Evolutionary conservation across 2,888 invertebrate genomes (phyloP).

Genomic region (Callinectes sapidus): DNA sequence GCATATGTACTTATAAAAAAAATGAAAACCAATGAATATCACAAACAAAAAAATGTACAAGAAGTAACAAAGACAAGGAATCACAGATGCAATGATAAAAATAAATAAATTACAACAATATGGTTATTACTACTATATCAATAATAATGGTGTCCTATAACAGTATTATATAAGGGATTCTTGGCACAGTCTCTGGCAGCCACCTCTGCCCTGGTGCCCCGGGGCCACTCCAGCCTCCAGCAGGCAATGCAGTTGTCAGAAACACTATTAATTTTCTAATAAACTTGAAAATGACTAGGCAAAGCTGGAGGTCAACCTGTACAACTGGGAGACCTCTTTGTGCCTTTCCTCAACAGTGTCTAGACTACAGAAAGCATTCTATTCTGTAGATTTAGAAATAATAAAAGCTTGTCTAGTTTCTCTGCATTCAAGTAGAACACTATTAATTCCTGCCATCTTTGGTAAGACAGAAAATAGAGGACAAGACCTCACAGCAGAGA

Average conservation of each 20-base stretch:
- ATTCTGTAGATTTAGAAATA: slow-evolving; percentile 39
- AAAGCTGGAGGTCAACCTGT: slow-evolving; percentile 39
- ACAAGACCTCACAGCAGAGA: slow-evolving; percentile 37
- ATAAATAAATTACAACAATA: slow-evolving; percentile 36
- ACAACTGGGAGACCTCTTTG: slow-evolving; percentile 8
- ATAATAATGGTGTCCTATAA: slow-evolving; percentile 31
- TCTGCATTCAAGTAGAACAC: slow-evolving; percentile 50
- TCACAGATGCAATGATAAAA: slow-evolving; percentile 63
- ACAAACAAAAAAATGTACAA: slow-evolving; percentile 62
- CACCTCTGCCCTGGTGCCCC: slow-evolving; percentile 48
- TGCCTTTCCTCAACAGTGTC: slow-evolving; percentile 42
- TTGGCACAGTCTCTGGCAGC: slow-evolving; percentile 51
- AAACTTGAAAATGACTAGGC: slow-evolving; percentile 41
- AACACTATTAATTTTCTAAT: slow-evolving; percentile 38
- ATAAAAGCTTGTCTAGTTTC: slow-evolving; percentile 51
- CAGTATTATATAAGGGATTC: slow-evolving; percentile 45
- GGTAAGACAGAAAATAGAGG: slow-evolving; percentile 57
- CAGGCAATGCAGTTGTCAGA: slow-evolving; percentile 43
- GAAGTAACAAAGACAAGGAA: slow-evolving; percentile 52
- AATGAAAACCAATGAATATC: slow-evolving; percentile 60
- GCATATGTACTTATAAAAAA: slow-evolving; percentile 57
- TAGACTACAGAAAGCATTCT: slow-evolving; percentile 34
- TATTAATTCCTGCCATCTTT: slow-evolving; percentile 61
- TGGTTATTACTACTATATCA: neutral
- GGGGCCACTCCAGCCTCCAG: slow-evolving; percentile 37